Evolutionary conservation across 2,888 invertebrate genomes (phyloP), one percentile per base, ranked within the genome.

Genomic region (Rhagophthalmus giganteus): DNA sequence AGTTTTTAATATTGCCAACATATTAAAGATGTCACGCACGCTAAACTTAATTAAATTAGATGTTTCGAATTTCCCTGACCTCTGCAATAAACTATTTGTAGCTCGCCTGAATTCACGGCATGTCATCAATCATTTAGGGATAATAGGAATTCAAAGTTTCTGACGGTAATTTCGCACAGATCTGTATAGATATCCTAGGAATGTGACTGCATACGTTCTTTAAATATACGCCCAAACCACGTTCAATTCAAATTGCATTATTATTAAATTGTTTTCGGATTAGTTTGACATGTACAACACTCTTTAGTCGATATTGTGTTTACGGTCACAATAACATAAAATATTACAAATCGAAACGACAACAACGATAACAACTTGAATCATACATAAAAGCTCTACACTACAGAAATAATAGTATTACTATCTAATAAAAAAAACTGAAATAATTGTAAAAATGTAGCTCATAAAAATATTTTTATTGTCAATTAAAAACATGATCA

Each of bases 131-230:
- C 47, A 47, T 47, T 47, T 39, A 39, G 26, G 26, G 33, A 20
- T 47, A 47, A 47, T 39, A 47, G 47, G 39, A 47, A 47, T 47
- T 39, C 32, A 47, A 47, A 47, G 39, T 33, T 47, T 39, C 47
- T 28, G 30, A 47, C 37, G 40, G 27, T 15, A 28, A 16, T 28
- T 39, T 30, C 14, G 16, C 11, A 26, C 30, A 39, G 28, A 39
- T 39, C 37, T 37, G 13, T 26, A 37, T n/a, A 37, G 26, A 37
- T 37, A 37, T 39, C 26, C 15, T 8, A 1, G 16, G 28, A 15
- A 39, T 39, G 39, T 20, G n/a, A 12, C 16, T 15, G 30, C 6
- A 9, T 39, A 30, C 39, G 30, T 1, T 30, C 30, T 5, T 25
- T 25, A 37, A 37, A 34, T 34, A 34, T 37, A 25, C 26, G 25